Base-by-base conservation (phyloP, 2,797 vertebrate genomes). In the Taeniopygia guttata region DNA sequence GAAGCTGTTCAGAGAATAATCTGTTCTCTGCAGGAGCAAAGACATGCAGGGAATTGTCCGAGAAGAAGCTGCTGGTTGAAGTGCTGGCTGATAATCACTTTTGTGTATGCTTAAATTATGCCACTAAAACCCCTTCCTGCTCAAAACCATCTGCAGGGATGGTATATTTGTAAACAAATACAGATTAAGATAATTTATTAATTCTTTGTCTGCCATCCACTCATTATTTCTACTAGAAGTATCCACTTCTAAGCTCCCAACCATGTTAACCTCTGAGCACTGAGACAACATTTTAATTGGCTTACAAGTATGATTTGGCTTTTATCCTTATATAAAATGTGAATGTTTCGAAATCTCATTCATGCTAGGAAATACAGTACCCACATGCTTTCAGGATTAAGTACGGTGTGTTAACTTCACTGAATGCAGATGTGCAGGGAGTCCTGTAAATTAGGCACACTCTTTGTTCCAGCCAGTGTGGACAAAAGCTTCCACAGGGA, bases 101-200 rank as follows among this genome's bases (percentile, higher is more conserved):
- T 80, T 77, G 56, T 87, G 75, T 84, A 80, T 60, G 83, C 93
- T 89, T 91, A 88, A 96, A 75, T 96, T 94, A 91, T 69, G 29
- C 51, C 82, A 42, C 69, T 95, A 92, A 96, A 94, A 4, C 49
- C 81, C 51, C 60, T 93, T 95, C 90, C 94, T 90, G 32, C 89
- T 96, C 69, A 91, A 95, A 96, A 76, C 85, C 75, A 83, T 96
- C 91, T 97, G 78, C 46, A 75, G 59, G 78, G 87, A 90, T 86
- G 63, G 87, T 77, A 85, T 89, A 93, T 96, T 96, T 95, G 83
- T 94, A 96, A 96, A 96, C 89, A 96, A 96, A 93, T 74, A 84
- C 66, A 91, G 85, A 95, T 95, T 93, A 97, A 93, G 87, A 92
- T 87, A 95, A 93, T 94, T 94, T 95, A 93, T 95, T 95, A 91